phyloP scores from a whole-genome alignment of 2,797 vertebrate species.

The Sarcophilus harrisii region DNA sequence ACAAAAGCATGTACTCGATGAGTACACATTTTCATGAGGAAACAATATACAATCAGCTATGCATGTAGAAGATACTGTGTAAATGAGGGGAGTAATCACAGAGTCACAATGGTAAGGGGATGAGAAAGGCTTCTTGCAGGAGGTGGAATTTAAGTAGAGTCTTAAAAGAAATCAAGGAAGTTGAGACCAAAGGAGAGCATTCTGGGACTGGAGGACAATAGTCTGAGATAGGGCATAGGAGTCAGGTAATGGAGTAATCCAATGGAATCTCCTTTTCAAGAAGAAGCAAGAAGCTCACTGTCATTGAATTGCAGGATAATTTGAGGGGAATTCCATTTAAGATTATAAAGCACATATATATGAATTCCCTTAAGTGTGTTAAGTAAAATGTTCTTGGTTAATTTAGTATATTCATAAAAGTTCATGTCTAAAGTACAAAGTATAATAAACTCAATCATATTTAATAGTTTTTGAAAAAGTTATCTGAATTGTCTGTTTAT shows the following conservation, averaged over 20 bases:
- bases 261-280: background rate
- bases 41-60: background rate
- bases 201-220: background rate
- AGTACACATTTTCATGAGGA: background rate
- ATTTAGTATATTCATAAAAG: slow-evolving; percentile 61
- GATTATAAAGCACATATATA: slow-evolving; percentile 36
- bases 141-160: background rate
- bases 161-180: background rate
- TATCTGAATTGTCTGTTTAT: slow-evolving; percentile 74
- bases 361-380: slow-evolving; percentile 79
- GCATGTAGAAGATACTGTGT: background rate
- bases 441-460: slow-evolving; percentile 79
- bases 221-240: background rate
- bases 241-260: background rate
- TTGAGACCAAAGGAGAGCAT: background rate
- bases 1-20: background rate
- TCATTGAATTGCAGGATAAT: background rate
- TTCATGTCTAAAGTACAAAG: slow-evolving; percentile 69
- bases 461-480: slow-evolving; percentile 73
- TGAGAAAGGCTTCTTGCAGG: background rate
- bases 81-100: background rate
- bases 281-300: background rate
- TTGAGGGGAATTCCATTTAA: background rate
- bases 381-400: slow-evolving; percentile 59
- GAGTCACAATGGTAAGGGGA: background rate